A percentile compares a stretch with the other conserved stretches of the same genome.
Evolutionary conservation across 1,140 invertebrate genomes (phyloP).

Genomic region (Caenorhabditis tropicalis): DNA sequence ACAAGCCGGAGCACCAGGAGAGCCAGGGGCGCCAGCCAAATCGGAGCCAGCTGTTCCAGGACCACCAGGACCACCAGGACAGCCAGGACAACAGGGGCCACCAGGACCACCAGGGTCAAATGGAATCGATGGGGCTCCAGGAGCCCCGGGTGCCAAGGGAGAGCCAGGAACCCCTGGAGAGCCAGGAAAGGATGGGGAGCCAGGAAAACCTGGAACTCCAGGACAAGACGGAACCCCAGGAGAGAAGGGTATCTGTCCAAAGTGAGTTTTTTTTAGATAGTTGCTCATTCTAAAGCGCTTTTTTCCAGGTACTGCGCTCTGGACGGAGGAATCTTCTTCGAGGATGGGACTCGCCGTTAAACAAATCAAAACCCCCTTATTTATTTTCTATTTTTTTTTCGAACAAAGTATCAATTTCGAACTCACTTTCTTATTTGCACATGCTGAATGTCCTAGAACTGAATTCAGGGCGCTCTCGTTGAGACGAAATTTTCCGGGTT

Average conservation of each 20-base stretch:
- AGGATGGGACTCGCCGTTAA: slow-evolving; percentile 56
- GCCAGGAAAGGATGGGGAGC: slow-evolving; percentile 58
- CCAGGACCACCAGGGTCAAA: slow-evolving; percentile 55
- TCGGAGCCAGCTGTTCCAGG: slow-evolving; percentile 57
- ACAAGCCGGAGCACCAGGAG: slow-evolving; percentile 61
- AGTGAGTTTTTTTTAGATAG: slow-evolving; percentile 6
- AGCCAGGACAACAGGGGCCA: slow-evolving; percentile 59
- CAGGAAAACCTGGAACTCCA: slow-evolving; percentile 51
- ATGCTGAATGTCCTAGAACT: slow-evolving; percentile 56
- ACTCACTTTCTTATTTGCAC: slow-evolving; percentile 59
- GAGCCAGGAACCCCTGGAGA: slow-evolving; percentile 49
- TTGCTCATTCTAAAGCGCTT: background rate
- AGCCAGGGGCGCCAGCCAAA: slow-evolving; percentile 52
- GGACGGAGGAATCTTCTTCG: slow-evolving; percentile 60
- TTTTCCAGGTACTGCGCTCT: slow-evolving; percentile 57
- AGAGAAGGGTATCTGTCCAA: slow-evolving; percentile 61
- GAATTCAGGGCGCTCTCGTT: slow-evolving; percentile 56
- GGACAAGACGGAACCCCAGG: slow-evolving; percentile 50
- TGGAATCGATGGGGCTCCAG: slow-evolving; percentile 57
- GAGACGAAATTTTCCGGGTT: slow-evolving; percentile 49
- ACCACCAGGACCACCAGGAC: slow-evolving; percentile 59
- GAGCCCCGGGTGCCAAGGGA: slow-evolving; percentile 55
- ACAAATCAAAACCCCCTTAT: background rate
- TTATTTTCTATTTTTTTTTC: slow-evolving; percentile 35
- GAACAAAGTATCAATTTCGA: background rate